Conservation (phyloP, 2,888 invertebrate genomes). For the Tetheella fluctuosa region DNA sequence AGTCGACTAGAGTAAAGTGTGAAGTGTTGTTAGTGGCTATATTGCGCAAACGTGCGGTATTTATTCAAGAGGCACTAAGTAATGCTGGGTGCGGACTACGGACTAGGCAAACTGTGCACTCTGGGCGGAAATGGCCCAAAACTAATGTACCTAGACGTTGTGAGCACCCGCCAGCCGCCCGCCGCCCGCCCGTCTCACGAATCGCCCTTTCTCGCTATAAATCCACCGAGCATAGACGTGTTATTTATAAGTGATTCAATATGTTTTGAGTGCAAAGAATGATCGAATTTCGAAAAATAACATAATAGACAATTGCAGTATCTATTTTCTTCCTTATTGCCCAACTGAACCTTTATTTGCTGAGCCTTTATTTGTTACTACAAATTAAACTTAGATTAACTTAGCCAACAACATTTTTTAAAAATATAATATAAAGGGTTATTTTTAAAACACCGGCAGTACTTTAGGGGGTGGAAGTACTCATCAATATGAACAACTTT, state of each 20-base stretch:
- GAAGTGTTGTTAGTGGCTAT: constrained; percentile 77
- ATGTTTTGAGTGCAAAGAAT: neutral
- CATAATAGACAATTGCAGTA: neutral
- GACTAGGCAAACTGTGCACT: constrained; percentile 71
- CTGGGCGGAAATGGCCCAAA: constrained; percentile 72
- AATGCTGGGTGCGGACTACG: constrained; percentile 40
- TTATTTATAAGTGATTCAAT: constrained; percentile 15
- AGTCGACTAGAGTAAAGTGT: constrained; percentile 68
- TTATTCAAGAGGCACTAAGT: constrained; percentile 76
- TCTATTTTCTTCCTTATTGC: neutral
- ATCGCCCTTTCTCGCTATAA: constrained; percentile 21
- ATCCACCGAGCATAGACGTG: constrained; percentile 18
- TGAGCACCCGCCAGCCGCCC: constrained; percentile 33
- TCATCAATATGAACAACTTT: too few species aligned
- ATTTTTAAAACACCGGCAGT: too few species aligned
- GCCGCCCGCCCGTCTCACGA: constrained; percentile 18
- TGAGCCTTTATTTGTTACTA: too few species aligned
- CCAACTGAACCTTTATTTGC: too few species aligned
- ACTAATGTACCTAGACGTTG: constrained; percentile 66
- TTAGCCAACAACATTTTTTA: too few species aligned
- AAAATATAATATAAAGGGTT: too few species aligned
- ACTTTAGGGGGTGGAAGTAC: too few species aligned
- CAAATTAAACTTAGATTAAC: too few species aligned
- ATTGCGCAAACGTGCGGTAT: constrained; percentile 78
- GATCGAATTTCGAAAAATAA: neutral